Evolutionary conservation across 2,797 vertebrate species (phyloP).

Genomic region (Centropyge bicolor): DNA sequence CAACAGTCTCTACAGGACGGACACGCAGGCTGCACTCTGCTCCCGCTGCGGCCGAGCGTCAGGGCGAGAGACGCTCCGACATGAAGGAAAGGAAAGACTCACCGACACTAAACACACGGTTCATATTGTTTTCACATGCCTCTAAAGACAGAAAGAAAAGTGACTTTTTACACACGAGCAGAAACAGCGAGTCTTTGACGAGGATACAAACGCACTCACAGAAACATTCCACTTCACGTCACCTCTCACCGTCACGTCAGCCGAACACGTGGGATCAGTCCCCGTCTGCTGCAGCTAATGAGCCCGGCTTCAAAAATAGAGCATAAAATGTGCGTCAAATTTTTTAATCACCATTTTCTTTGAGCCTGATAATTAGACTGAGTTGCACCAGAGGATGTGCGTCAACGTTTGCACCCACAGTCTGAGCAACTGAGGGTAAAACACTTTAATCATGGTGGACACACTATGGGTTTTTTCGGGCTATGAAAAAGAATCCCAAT

Average conservation of each 20-base stretch:
- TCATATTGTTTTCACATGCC: conserved; percentile 58
- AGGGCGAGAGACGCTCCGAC: conserved; percentile 27
- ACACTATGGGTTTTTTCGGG: no score
- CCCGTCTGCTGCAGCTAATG: neutral
- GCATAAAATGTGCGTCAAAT: neutral
- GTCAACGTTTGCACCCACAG: neutral
- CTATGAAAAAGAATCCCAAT: neutral
- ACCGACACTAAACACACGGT: conserved; percentile 56
- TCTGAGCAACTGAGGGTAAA: conserved; percentile 1
- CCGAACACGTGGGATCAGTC: no score
- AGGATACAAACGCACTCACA: conserved; percentile 43
- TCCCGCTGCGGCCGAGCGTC: conserved; percentile 25
- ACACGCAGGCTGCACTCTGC: conserved; percentile 15
- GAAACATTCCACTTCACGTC: conserved; percentile 47
- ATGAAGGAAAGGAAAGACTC: conserved; percentile 25
- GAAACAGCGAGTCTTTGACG: conserved; percentile 51
- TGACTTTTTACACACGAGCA: conserved; percentile 47
- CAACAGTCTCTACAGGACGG: conserved; percentile 43
- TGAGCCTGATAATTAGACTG: neutral
- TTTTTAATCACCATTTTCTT: neutral
- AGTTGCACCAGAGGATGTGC: neutral
- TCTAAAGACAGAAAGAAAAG: conserved; percentile 47
- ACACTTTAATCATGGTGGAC: neutral
- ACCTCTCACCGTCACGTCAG: conserved; percentile 13
- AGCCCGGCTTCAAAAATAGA: neutral